Base-by-base conservation (phyloP, 2,888 invertebrate species). In the Acronicta psi region DNA sequence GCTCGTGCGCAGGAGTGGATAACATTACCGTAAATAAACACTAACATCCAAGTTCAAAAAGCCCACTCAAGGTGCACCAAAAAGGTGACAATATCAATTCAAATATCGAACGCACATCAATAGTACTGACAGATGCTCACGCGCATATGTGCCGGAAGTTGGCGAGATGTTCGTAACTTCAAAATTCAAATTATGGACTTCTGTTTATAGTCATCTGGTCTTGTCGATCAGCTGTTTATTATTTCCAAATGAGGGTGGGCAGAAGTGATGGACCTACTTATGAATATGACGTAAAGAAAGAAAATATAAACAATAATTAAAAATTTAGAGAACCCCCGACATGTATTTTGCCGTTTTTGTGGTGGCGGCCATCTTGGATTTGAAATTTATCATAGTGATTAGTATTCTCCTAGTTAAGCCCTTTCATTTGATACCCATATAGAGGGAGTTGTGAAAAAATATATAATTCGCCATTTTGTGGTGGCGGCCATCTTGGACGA, bases 121-220 rank as follows among this genome's bases (percentile, higher is more conserved):
- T 71, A 44, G 60, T 50, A 23, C 61, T 60, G 75, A 75, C 73
- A 75, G 73, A 73, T 73, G 75, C 69, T 46, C n/a, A 10, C 13
- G 64, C 63, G 68, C 63, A 73, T 41, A 45, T 66, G 73, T 68
- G 75, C 73, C 73, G 73, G 73, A 73, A 75, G 65, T 72, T 47
- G 58, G 52, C 42, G 59, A 75, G 65, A 74, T 65, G 57, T 57
- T 68, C 57, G 52, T 62, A 65, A 69, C 34, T 69, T 63, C 17
- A 55, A 65, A 69, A n/a, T 69, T 63, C 17, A 55, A 70, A 70
- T 68, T 70, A 70, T 58, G 66, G 66, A 53, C 72, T 69, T 66
- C 50, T 57, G 60, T 66, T 59, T 66, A 56, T 62, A 46, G 61
- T 70, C 67, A 69, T 71, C 66, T 69, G 66, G 63, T 71, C 66